These are phyloP conservation scores for Notarius lentiginosus DNA, from an alignment of 2,113 vertebrate species.

Conservation along the genomic window DNA sequence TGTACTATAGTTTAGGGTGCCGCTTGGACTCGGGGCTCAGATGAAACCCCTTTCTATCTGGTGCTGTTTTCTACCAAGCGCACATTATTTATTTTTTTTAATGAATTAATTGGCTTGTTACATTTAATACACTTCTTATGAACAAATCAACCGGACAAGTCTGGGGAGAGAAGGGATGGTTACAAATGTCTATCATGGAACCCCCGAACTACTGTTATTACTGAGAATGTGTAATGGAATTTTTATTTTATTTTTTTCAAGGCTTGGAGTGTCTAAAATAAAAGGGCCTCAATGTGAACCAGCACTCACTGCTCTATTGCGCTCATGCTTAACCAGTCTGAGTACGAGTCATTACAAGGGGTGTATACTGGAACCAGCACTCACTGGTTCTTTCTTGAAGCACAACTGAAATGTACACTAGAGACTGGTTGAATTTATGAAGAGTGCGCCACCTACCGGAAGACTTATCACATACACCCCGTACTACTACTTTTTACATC, in stretches of 20 bases:
- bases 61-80: not conserved
- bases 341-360: not conserved
- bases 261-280: not conserved
- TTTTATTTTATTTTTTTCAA: not conserved
- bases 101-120: not conserved
- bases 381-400: not conserved
- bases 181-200: not conserved
- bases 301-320: not conserved
- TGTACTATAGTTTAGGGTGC: not conserved
- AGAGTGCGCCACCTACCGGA: slow-evolving; percentile 73
- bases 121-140: no score
- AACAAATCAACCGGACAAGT: no score
- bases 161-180: not conserved
- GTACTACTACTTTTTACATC: not conserved
- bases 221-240: not conserved
- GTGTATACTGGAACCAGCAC: not conserved
- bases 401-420: not conserved
- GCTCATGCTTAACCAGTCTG: not conserved
- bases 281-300: not conserved
- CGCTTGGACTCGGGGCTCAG: not conserved
- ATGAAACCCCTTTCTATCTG: no score
- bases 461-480: not conserved
- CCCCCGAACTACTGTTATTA: not conserved
- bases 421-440: slow-evolving; percentile 54
- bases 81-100: not conserved